Evolutionary conservation across 1,140 invertebrate genomes (phyloP).

Genomic region (Magallana gigas): DNA sequence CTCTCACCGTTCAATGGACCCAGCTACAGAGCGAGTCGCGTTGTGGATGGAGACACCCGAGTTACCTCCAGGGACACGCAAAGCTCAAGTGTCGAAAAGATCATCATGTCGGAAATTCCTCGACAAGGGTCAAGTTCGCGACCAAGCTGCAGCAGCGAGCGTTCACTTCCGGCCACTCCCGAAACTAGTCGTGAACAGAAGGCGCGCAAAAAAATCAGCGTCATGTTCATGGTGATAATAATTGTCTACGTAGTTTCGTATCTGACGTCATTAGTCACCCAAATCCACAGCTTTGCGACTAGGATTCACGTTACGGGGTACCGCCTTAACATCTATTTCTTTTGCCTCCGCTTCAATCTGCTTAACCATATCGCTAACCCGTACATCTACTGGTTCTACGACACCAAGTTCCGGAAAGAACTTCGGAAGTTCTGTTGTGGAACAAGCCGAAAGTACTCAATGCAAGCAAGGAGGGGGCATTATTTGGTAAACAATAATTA

Average conservation of each 20-base stretch:
- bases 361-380: slow-evolving; percentile 3
- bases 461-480: too few species aligned
- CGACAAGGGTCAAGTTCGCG: not conserved
- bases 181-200: not conserved
- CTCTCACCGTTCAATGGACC: not conserved
- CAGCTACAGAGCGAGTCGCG: not conserved
- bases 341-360: not conserved
- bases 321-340: not conserved
- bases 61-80: not conserved
- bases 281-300: not conserved
- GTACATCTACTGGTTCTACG: slow-evolving; percentile 17
- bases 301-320: not conserved
- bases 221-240: not conserved
- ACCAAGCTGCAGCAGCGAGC: not conserved
- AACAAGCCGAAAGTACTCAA: too few species aligned
- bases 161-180: not conserved
- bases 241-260: slow-evolving; percentile 33
- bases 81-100: not conserved
- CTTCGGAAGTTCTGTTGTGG: not conserved
- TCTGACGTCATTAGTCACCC: slow-evolving; percentile 13
- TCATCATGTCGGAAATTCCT: not conserved
- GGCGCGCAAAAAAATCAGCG: not conserved
- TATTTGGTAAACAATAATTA: too few species aligned
- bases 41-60: not conserved
- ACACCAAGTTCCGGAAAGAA: slow-evolving; percentile 2